Conservation (phyloP, 2,113 vertebrate genomes). For the Brachirus orientalis region DNA sequence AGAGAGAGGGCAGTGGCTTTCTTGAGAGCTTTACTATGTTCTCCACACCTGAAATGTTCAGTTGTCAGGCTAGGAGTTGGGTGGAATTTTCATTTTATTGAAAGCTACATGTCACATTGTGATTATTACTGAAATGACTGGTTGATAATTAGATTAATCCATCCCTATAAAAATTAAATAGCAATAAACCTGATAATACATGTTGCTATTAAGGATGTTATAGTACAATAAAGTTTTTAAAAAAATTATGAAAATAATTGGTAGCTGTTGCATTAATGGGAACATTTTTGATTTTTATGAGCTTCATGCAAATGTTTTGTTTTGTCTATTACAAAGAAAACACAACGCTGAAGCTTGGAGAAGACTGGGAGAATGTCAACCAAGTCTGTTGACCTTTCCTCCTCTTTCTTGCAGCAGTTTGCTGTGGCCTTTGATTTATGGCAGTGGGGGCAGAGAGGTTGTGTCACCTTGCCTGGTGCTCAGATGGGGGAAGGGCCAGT, state of each 20-base stretch:
- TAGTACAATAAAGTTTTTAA: no score
- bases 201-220: no score
- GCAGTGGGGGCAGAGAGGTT: conserved; percentile 62
- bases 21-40: conserved; percentile 2
- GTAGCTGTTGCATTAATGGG: not conserved
- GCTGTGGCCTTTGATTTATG: conserved; percentile 74
- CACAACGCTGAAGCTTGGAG: conserved; percentile 36
- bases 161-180: not conserved
- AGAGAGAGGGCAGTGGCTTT: conserved; percentile 21
- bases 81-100: not conserved
- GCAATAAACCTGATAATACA: not conserved
- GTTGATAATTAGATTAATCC: not conserved
- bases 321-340: conserved; percentile 54
- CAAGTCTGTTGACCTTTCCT: conserved; percentile 82
- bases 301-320: conserved; percentile 25
- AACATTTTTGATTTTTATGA: conserved; percentile 17
- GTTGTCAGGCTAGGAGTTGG: not conserved
- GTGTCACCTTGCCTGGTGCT: conserved; percentile 76
- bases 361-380: conserved; percentile 77
- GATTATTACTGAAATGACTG: not conserved
- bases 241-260: not conserved
- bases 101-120: not conserved
- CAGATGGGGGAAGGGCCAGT: conserved; percentile 57
- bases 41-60: conserved; percentile 19
- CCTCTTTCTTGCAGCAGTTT: conserved; percentile 77